These are phyloP conservation scores for Tachuris rubrigastra DNA, from an alignment of 2,113 vertebrate species.

Conservation along the genomic window DNA sequence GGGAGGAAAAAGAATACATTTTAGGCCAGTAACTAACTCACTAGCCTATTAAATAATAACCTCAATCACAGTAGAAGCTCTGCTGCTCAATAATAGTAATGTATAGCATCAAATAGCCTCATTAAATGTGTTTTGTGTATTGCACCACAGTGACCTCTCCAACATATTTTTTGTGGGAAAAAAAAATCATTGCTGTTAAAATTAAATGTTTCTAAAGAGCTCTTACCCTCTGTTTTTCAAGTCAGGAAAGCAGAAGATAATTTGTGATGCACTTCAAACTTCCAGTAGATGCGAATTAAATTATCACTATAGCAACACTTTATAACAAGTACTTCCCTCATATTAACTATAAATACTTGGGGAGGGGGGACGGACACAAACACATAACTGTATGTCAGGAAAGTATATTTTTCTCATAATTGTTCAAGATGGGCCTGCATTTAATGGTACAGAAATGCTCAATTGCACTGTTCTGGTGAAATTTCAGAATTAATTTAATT, in stretches of 20 bases:
- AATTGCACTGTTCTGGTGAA: neutral
- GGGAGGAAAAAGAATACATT: neutral
- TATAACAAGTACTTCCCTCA: neutral
- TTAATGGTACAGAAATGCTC: neutral
- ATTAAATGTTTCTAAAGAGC: neutral
- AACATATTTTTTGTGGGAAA: neutral
- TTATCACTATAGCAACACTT: neutral
- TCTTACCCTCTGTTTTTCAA: neutral
- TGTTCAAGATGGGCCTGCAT: neutral
- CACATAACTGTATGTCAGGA: neutral
- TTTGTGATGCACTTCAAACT: neutral
- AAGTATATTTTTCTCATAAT: neutral
- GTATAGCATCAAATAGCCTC: neutral
- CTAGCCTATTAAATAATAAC: neutral
- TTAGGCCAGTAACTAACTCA: neutral
- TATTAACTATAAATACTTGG: neutral
- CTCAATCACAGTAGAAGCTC: neutral
- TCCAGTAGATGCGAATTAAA: neutral
- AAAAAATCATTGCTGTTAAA: neutral
- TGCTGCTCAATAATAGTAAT: neutral
- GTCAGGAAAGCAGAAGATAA: neutral
- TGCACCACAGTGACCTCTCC: neutral
- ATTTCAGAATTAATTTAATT: neutral
- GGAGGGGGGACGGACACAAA: neutral
- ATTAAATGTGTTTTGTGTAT: neutral